Percentiles rank a stretch among this genome's conserved stretches.
phyloP scores from a whole-genome alignment of 2,888 invertebrate species.

The Epiblema foenella region DNA sequence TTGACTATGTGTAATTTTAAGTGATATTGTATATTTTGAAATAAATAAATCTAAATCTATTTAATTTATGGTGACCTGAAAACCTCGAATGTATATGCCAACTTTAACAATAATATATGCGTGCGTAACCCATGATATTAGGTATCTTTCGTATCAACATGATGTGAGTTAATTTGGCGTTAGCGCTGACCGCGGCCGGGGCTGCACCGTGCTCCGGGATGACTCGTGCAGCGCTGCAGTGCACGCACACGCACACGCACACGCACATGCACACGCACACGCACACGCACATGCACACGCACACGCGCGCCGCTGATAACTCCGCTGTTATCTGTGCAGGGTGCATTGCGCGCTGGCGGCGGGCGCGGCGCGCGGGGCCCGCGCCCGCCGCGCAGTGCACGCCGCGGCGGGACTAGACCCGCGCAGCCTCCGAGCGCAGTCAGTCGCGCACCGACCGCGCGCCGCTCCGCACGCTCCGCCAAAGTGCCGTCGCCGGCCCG shows the following conservation, averaged over 20 bases:
- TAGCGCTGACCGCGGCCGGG: background rate
- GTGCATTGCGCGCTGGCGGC: slow-evolving; percentile 17
- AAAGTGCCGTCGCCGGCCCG: slow-evolving; percentile 13
- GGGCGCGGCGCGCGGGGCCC: background rate
- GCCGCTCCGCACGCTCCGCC: background rate
- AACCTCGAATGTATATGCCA: too few species aligned
- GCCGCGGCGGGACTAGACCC: slow-evolving; percentile 14
- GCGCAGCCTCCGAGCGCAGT: slow-evolving; percentile 36
- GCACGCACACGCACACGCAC: slow-evolving; percentile 13
- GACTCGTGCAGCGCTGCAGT: slow-evolving; percentile 8
- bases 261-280: slow-evolving; percentile 11
- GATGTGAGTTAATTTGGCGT: background rate
- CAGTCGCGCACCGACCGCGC: slow-evolving; percentile 40
- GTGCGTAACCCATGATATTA: background rate
- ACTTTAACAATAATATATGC: background rate
- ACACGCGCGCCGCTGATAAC: slow-evolving; percentile 34
- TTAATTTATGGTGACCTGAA: too few species aligned
- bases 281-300: background rate
- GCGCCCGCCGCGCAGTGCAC: background rate
- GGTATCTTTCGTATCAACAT: background rate
- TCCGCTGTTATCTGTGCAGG: slow-evolving; percentile 34
- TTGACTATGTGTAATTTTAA: too few species aligned
- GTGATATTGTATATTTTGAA: too few species aligned
- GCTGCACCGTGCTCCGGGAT: background rate
- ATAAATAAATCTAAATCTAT: too few species aligned